Base-by-base conservation (phyloP, 2,113 vertebrate genomes). In the Brachyhypopomus gauderio region DNA sequence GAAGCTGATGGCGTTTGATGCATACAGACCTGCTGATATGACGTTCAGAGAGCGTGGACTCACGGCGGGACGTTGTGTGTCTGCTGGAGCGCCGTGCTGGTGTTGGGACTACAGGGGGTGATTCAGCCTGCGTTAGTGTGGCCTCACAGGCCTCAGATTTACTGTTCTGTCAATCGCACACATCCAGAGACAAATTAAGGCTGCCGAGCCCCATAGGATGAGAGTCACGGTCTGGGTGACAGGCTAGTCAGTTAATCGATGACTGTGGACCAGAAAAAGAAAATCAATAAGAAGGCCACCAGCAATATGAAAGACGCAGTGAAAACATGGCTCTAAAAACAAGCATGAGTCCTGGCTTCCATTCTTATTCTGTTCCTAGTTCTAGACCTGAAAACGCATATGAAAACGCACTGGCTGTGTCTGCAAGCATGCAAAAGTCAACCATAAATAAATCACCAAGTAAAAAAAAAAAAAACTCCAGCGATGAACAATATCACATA, bases 241-340 rank as follows among this genome's bases (percentile, higher is more conserved):
- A 38, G 25, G 38, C 22, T 19, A 19, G 14, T 77, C 79, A 52
- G 63, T 52, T 81, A 83, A 84, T 55, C 83, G 81, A 87, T 78
- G 80, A 86, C 71, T 71, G 58, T 55, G 72, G 72, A 81, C 73
- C 59, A 73, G 64, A 87, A 83, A 87, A 86, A 75, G 85, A 85
- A 87, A 86, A 75, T 71, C 82, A 64, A 84, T 87, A 78, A 80
- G 41, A 70, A 75, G 74, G 75, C 48, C 77, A 79, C 55, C 62
- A 60, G 20, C 38, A 45, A 56, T 30, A 36, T n/a, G 25, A 71
- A 80, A 67, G 5, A 67, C 48, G 30, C n/a, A 25, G 80, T n/a
- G 30, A 34, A 73, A 60, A 66, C 25, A 62, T 63, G 52, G 60
- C 62, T n/a, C 72, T 78, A 77, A 78, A 79, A 19, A 66, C 81